phyloP scores from a whole-genome alignment of 2,797 vertebrate species.

The Gobio occitaniae region DNA sequence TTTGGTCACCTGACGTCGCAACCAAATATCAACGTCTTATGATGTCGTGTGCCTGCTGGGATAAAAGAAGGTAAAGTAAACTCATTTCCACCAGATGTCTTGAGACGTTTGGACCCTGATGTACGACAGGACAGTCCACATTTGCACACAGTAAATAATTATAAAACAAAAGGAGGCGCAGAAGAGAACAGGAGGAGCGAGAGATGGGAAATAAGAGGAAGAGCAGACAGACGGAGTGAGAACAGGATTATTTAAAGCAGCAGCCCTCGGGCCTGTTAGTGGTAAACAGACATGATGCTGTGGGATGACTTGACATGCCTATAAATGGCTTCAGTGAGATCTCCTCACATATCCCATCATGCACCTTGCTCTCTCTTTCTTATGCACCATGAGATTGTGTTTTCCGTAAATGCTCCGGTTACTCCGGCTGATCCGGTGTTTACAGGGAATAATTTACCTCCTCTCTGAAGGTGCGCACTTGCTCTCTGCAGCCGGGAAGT shows the following conservation, averaged over 20 bases:
- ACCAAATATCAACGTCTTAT: no score
- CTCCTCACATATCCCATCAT: slow-evolving; percentile 20
- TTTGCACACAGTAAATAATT: neutral
- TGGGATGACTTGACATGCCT: slow-evolving; percentile 26
- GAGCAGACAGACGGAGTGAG: slow-evolving; percentile 4
- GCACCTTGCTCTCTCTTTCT: neutral
- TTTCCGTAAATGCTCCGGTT: neutral
- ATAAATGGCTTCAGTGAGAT: slow-evolving; percentile 13
- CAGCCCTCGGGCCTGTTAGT: neutral
- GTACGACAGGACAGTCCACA: neutral
- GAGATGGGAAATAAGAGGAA: neutral
- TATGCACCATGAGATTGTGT: neutral
- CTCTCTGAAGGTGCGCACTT: slow-evolving; percentile 86
- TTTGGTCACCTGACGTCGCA: no score
- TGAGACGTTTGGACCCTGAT: neutral
- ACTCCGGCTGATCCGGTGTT: neutral
- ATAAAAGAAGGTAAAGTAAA: no score
- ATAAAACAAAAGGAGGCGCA: neutral
- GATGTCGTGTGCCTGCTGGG: no score
- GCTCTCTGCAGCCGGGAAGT: slow-evolving; percentile 87
- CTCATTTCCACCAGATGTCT: neutral
- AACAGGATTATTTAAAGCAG: slow-evolving; percentile 18
- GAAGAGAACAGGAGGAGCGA: neutral
- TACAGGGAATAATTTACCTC: slow-evolving; percentile 75
- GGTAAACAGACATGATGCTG: slow-evolving; percentile 5